A percentile compares a stretch with the other conserved stretches of the same genome.
These are phyloP conservation scores for Pseudoips prasinana DNA, from an alignment of 2,888 invertebrate genomes.

Conservation along the genomic window DNA sequence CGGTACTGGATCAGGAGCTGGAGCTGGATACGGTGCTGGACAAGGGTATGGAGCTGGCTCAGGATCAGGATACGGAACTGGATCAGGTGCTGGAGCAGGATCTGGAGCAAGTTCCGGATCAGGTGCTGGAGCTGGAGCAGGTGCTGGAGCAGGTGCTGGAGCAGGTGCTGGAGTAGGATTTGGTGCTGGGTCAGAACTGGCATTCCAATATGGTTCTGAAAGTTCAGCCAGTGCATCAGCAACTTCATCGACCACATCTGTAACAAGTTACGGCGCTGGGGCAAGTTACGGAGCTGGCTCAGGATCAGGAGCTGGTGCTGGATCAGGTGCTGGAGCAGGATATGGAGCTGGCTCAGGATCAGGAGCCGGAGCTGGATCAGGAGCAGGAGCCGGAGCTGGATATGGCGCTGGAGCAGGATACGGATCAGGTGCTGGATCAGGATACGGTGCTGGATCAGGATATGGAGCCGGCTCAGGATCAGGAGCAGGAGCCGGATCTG, in stretches of 20 bases:
- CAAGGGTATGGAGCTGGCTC: not conserved
- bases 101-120: not conserved
- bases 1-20: not conserved
- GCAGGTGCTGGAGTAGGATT: not conserved
- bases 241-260: not conserved
- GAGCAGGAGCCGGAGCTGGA: not conserved
- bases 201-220: not conserved
- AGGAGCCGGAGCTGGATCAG: not conserved
- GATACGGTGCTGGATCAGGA: constrained; percentile 6
- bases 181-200: too few species aligned
- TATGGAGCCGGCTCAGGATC: not conserved
- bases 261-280: not conserved
- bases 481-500: not conserved
- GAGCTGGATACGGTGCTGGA: not conserved
- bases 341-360: not conserved
- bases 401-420: not conserved
- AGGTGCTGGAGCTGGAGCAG: not conserved
- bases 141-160: not conserved
- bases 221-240: not conserved
- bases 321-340: not conserved
- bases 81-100: not conserved
- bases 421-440: constrained; percentile 3
- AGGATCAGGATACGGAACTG: not conserved
- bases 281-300: not conserved
- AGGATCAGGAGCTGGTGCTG: not conserved